These are phyloP conservation scores for Lacerta viridis DNA, from an alignment of 2,797 vertebrate species.

Conservation along the genomic window DNA sequence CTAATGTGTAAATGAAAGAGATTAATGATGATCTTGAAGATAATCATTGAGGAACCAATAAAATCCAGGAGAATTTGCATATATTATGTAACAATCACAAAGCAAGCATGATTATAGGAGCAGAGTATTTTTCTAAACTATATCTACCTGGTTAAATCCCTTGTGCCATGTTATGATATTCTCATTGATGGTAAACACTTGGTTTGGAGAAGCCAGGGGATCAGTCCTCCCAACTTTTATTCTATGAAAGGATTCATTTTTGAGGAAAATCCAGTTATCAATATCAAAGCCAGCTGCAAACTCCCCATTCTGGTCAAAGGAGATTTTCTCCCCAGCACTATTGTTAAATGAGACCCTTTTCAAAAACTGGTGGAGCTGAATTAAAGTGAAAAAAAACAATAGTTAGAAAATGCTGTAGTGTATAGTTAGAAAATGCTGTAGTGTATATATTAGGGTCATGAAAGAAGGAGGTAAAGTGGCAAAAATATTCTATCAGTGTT, in stretches of 20 bases:
- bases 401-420: no score
- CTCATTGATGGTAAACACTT: not conserved
- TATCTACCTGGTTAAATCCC: constrained; percentile 15
- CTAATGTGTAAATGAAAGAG: not conserved
- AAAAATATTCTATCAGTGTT: no score
- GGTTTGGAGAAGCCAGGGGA: not conserved
- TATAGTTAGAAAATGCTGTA: no score
- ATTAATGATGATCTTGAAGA: not conserved
- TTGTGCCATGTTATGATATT: not conserved
- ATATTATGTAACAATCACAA: not conserved
- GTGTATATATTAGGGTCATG: no score
- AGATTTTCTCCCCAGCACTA: not conserved
- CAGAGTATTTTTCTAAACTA: not conserved
- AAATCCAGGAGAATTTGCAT: not conserved
- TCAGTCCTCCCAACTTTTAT: not conserved
- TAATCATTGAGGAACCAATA: not conserved
- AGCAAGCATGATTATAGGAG: not conserved
- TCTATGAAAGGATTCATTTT: not conserved
- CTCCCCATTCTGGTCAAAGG: constrained; percentile 2
- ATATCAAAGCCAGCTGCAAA: constrained; percentile 2
- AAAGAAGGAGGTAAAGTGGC: no score
- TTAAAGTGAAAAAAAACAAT: not conserved
- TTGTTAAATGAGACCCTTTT: constrained; percentile 16
- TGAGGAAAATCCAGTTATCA: not conserved
- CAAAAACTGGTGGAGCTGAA: constrained; percentile 10